Conservation (phyloP, 2,113 vertebrate genomes). For the Porphyrio hochstetteri region DNA sequence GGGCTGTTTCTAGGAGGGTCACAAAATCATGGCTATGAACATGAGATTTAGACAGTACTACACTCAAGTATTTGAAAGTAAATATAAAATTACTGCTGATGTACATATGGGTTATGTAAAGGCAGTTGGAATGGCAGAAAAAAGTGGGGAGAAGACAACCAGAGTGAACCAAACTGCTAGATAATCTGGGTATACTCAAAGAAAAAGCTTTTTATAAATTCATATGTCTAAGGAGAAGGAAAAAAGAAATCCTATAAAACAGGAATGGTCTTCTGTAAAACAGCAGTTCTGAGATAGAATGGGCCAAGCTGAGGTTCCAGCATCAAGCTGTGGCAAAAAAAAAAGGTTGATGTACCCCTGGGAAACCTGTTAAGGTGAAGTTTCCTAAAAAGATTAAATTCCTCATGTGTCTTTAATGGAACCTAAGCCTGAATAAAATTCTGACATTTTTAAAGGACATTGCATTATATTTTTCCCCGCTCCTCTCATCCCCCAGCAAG, state of each 20-base stretch:
- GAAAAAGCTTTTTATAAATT: neutral
- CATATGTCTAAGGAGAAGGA: neutral
- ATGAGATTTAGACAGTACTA: neutral
- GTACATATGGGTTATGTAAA: neutral
- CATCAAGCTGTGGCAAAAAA: neutral
- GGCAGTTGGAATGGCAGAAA: neutral
- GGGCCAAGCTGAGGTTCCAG: neutral
- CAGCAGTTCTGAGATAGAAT: neutral
- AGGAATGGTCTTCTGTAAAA: neutral
- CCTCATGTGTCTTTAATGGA: neutral
- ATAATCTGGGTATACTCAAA: neutral
- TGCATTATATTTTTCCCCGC: neutral
- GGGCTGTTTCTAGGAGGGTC: neutral
- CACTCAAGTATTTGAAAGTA: neutral
- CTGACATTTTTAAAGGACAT: neutral
- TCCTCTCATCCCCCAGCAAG: neutral
- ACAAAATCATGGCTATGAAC: neutral
- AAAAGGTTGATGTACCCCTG: neutral
- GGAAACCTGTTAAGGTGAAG: neutral
- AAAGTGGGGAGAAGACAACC: neutral
- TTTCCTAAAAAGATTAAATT: neutral
- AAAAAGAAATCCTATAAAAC: neutral
- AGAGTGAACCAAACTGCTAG: neutral
- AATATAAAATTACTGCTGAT: neutral
- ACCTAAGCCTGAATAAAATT: neutral